Base-by-base conservation (phyloP, 2,888 invertebrate species). In the Ornithoptera priamus region DNA sequence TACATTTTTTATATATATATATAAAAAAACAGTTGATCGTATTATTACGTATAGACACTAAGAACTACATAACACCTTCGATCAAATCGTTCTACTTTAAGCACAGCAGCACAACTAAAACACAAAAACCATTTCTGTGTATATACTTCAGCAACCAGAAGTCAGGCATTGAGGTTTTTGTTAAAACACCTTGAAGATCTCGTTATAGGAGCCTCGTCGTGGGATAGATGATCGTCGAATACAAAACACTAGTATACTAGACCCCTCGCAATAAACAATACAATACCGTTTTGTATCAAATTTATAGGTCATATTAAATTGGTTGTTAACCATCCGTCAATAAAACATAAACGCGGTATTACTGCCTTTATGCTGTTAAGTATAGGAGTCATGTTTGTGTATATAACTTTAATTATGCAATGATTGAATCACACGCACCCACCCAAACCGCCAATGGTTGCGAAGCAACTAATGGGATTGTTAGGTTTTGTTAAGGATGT, bases 181-280 rank as follows among this genome's bases (percentile, higher is more conserved):
- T 72, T 67, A 67, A 67, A 68, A 69, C 73, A 75, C 75, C 72
- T 76, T 76, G 75, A 68, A 73, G 65, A 71, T 20, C 56, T 69
- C 61, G 65, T 72, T 75, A 74, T 70, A 64, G 67, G 62, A 64
- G 24, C 39, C 18, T 62, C 70, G 74, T 71, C 75, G 75, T 76
- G 75, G 72, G 75, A 76, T 65, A 62, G 67, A 70, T 62, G 65
- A 63, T 72, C 66, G 65, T 71, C 67, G 42, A 24, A 56, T 70
- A 63, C 67, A 68, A 61, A 57, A 59, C 66, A 72, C 62, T 66
- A 68, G 53, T 60, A 60, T 70, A 36, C 71, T 60, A 72, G 65
- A 39, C 30, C 65, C 12, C 15, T 39, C 30, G 17, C 22, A 36
- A n/a, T 63, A 58, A 22, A 58, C 20, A 24, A 58, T n/a, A 24